Evolutionary conservation across 2,113 vertebrate genomes (phyloP), one percentile per base, ranked within the genome.

Genomic region (Archilochus colubris): DNA sequence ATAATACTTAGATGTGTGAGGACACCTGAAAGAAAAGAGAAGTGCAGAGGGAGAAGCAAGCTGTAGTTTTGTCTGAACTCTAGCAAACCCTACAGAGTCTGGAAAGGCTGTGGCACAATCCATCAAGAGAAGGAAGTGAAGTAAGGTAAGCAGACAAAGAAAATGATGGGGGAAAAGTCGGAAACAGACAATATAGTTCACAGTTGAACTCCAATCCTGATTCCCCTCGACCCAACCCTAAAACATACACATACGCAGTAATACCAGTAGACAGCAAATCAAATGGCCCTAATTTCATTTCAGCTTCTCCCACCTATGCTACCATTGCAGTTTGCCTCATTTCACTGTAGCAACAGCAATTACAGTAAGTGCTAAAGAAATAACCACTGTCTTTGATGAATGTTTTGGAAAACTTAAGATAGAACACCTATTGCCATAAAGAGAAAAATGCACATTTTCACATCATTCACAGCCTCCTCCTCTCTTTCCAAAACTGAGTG

Each of bases 81-180:
- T 36, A 55, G 20, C 3, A 20, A 44, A 13, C 1, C 15, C 48
- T 82, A 74, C 70, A 74, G 77, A 27, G 20, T 67, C 55, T 57
- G 43, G 48, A 59, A 87, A 70, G 36, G n/a, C 23, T 76, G 31
- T 12, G 50, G 30, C 33, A 66, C 16, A 69, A 14, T 20, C 30
- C 62, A 18, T 59, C 14, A 67, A 46, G 40, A 54, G 13, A 6
- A 67, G 5, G 8, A 88, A 59, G 14, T 77, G 67, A 23, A 13
- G 1, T 46, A 69, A 82, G 10, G 17, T 68, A 90, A 92, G 21
- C 23, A 76, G 46, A 66, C 4, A 1, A 17, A 64, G 48, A 70
- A 4, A 83, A 31, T 1, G 1, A 28, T 10, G 8, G 14, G 9
- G 4, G 1, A 4, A 21, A 62, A 72, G 40, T 38, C 22, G 36